A percentile compares a stretch with the other conserved stretches of the same genome.
phyloP scores from a whole-genome alignment of 2,888 invertebrate species.

The Lepetodrilus schrolli region DNA sequence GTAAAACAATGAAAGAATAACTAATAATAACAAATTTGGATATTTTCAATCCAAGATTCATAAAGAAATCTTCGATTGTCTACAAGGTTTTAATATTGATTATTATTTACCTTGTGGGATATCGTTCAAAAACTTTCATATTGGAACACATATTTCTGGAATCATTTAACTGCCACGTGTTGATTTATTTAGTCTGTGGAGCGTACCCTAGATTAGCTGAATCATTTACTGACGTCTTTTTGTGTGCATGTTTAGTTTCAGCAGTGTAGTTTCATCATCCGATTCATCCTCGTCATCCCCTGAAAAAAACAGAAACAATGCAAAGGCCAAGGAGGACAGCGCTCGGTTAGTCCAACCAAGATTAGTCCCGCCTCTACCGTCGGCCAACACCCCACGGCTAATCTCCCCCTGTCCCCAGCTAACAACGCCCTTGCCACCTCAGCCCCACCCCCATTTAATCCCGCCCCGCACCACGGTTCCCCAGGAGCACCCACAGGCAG shows the following conservation, averaged over 20 bases:
- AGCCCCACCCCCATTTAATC: not conserved
- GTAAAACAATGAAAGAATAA: too few relatives aligned
- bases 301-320: constrained; percentile 27
- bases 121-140: too few relatives aligned
- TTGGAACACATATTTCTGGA: too few relatives aligned
- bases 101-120: too few relatives aligned
- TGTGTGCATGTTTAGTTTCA: constrained; percentile 52
- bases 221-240: not conserved
- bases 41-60: too few relatives aligned
- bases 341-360: constrained; percentile 20
- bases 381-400: constrained; percentile 24
- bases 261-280: constrained; percentile 60
- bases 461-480: not conserved
- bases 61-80: too few relatives aligned
- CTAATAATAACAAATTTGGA: too few relatives aligned
- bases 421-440: not conserved
- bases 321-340: constrained; percentile 4
- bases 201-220: not conserved
- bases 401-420: constrained; percentile 22
- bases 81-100: too few relatives aligned
- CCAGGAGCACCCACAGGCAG: not conserved
- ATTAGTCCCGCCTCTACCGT: constrained; percentile 6
- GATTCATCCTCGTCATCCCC: constrained; percentile 27
- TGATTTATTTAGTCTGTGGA: too few relatives aligned
- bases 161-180: too few relatives aligned